Base-by-base conservation (phyloP, 2,797 vertebrate species). In the Octomys mimax region DNA sequence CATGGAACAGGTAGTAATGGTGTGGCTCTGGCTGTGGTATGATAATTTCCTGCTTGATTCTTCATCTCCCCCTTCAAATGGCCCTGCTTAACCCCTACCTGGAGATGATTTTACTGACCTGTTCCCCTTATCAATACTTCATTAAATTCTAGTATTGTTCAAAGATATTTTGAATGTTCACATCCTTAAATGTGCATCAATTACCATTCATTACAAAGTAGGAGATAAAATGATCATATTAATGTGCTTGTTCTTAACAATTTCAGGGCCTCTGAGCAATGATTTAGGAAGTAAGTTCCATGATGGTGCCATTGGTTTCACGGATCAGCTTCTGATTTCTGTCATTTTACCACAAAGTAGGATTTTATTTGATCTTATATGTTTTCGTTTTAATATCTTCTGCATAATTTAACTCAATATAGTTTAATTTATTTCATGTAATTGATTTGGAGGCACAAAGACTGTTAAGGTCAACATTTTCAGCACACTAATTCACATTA, bases 371-470 rank as follows among this genome's bases (percentile, higher is more conserved):
- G 73, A 75, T 87, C 26, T 16, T 68, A 1, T 54, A 89, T 57
- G 21, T 42, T 85, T 91, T 57, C 7, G 71, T 82, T 92, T 94
- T 70, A 88, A 54, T 79, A 79, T 28, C 2, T 54, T 92, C 73
- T 92, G 31, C 26, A 24, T 52, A 54, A 54, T 80, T 94, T 81
- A 70, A 87, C 87, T 90, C 28, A 86, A 70, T 54, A 46, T 89
- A 75, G 73, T 94, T 94, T 85, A 57, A 85, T 87, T 94, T 75
- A 77, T 14, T 28, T 78, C 18, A 61, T 89, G 33, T 66, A 87
- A 71, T 70, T 83, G 89, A 78, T 22, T 91, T 73, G 54, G 49
- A 68, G 46, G 26, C 54, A 80, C 24, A 83, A 79, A 92, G n/a
- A 6, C 8, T 82, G 10, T 66, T 75, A 71, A 92, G 87, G n/a